Conservation (phyloP, 2,888 invertebrate species). For the Calliopum simillimum region DNA sequence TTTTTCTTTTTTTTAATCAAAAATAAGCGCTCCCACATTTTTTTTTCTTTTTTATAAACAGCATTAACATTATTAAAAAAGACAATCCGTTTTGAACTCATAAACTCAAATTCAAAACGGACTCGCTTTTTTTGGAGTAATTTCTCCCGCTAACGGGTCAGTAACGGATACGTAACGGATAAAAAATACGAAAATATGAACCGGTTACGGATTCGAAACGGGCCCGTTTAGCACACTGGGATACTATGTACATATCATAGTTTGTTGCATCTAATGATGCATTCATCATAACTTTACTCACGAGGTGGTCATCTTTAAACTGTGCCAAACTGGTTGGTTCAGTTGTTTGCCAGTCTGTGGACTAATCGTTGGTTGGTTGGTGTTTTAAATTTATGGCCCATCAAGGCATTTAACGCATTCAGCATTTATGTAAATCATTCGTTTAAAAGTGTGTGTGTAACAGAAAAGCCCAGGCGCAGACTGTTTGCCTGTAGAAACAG, state of each 20-base stretch:
- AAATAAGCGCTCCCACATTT: no score
- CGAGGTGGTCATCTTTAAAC: conserved; percentile 7
- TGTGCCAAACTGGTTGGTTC: neutral
- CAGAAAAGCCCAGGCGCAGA: neutral
- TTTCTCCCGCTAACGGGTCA: no score
- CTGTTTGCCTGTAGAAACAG: neutral
- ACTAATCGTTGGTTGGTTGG: conserved; percentile 7
- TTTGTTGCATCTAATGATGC: neutral
- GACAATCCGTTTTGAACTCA: no score
- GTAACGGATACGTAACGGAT: no score
- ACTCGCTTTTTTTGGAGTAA: no score
- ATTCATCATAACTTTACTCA: conserved; percentile 12
- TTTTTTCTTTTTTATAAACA: no score
- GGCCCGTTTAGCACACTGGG: no score
- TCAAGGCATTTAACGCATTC: conserved; percentile 1
- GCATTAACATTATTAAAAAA: no score
- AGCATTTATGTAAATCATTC: conserved; percentile 4
- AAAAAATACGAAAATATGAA: no score
- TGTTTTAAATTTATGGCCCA: conserved; percentile 21
- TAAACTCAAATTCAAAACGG: no score
- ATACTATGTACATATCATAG: neutral
- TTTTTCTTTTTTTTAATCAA: no score
- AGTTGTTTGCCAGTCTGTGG: neutral
- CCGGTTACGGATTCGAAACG: neutral
- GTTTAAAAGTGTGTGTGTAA: conserved; percentile 4